Evolutionary conservation across 2,888 invertebrate species (phyloP).

Genomic region (Cataglyphis altisquamis): DNA sequence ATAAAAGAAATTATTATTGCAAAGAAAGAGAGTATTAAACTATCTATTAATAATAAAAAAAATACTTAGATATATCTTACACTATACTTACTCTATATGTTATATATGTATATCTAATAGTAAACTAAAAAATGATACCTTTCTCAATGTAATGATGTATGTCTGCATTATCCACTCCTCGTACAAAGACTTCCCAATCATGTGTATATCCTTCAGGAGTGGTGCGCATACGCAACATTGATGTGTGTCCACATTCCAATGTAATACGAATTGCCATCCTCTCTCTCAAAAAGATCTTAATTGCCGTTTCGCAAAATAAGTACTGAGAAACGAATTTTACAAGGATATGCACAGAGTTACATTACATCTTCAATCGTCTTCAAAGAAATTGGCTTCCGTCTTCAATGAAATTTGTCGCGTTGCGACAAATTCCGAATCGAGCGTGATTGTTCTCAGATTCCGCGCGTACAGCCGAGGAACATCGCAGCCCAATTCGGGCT

Average conservation of each 20-base stretch:
- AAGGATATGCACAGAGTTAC: slow-evolving; percentile 14
- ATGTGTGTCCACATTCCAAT: slow-evolving; percentile 97
- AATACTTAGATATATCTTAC: too few relatives aligned
- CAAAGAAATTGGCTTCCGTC: background rate
- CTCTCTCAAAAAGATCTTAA: slow-evolving; percentile 67
- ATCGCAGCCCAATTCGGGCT: slow-evolving; percentile 63
- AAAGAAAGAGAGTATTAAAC: background rate
- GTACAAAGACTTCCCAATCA: slow-evolving; percentile 98
- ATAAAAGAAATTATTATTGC: background rate
- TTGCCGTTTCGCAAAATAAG: slow-evolving; percentile 59
- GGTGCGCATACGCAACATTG: slow-evolving; percentile 92
- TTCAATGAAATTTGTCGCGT: background rate
- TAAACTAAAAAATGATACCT: slow-evolving; percentile 77
- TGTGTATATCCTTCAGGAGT: slow-evolving; percentile 97
- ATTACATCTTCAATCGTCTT: slow-evolving; percentile 71
- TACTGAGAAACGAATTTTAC: slow-evolving; percentile 47
- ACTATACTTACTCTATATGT: too few relatives aligned
- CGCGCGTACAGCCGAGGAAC: slow-evolving; percentile 35
- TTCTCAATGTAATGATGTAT: slow-evolving; percentile 97
- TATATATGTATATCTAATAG: too few relatives aligned
- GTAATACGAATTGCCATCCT: slow-evolving; percentile 92
- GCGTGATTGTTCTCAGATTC: background rate
- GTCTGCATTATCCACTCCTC: slow-evolving; percentile 94
- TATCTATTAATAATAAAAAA: background rate
- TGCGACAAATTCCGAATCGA: background rate